phyloP scores from a whole-genome alignment of 2,113 vertebrate genomes.

The Xiphophorus maculatus region DNA sequence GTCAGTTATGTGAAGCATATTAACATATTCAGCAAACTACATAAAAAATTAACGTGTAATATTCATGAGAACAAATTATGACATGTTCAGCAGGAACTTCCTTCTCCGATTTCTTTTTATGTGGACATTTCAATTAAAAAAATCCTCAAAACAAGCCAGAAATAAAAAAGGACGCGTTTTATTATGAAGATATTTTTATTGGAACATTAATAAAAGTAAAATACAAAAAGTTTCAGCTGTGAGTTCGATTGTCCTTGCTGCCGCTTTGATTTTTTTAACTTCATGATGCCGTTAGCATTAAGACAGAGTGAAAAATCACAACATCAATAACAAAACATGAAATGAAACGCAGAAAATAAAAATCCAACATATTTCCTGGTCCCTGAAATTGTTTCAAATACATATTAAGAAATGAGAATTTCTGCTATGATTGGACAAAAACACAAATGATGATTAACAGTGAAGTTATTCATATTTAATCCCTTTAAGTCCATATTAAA shows the following conservation, averaged over 20 bases:
- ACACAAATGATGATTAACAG: conserved; percentile 18
- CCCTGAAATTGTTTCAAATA: conserved; percentile 36
- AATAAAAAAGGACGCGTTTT: neutral
- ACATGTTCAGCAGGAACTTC: too few relatives aligned
- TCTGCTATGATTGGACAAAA: conserved; percentile 19
- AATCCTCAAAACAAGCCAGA: neutral
- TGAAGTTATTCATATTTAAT: conserved; percentile 47
- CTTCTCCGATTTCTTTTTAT: neutral
- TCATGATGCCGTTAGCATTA: neutral
- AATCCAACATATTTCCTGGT: conserved; percentile 31
- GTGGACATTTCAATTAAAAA: neutral
- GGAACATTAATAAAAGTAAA: conserved; percentile 42
- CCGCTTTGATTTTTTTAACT: conserved; percentile 12
- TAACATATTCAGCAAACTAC: too few relatives aligned
- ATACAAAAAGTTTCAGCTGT: conserved; percentile 39
- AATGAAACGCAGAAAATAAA: conserved; percentile 26
- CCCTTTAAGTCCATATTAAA: conserved; percentile 55
- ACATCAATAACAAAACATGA: conserved; percentile 17
- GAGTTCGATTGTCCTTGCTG: conserved; percentile 40
- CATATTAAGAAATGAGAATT: conserved; percentile 23
- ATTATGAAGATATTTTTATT: conserved; percentile 61
- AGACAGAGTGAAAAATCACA: conserved; percentile 28
- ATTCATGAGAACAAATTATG: too few relatives aligned
- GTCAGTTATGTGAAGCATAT: too few relatives aligned
- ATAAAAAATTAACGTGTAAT: too few relatives aligned